These are phyloP conservation scores for Teinopalpus imperialis DNA, from an alignment of 2,888 invertebrate species.

Conservation along the genomic window DNA sequence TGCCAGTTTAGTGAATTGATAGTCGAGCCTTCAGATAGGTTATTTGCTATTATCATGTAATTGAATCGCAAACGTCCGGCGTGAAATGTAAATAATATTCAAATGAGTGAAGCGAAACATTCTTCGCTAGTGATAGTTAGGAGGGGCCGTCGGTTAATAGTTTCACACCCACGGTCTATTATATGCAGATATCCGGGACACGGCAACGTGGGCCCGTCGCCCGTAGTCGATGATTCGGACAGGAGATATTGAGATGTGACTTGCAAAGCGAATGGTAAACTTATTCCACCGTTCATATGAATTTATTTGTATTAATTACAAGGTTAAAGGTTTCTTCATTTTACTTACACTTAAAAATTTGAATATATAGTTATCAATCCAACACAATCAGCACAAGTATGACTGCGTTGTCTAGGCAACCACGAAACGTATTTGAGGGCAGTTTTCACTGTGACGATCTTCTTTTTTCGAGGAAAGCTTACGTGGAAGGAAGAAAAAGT, in stretches of 20 bases:
- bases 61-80: slow-evolving; percentile 14
- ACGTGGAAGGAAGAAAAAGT: too few species aligned
- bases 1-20: too few species aligned
- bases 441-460: too few species aligned
- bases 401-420: too few species aligned
- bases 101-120: slow-evolving; percentile 17
- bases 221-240: background rate
- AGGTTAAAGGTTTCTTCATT: too few species aligned
- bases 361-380: too few species aligned
- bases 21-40: too few species aligned
- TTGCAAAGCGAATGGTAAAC: slow-evolving; percentile 2
- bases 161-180: slow-evolving; percentile 66
- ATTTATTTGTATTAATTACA: background rate
- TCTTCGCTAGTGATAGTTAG: slow-evolving; percentile 14
- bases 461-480: too few species aligned
- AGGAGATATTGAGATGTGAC: slow-evolving; percentile 3
- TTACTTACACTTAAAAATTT: too few species aligned
- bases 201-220: slow-evolving; percentile 12
- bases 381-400: too few species aligned
- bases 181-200: slow-evolving; percentile 65
- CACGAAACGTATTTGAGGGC: too few species aligned
- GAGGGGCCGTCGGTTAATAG: slow-evolving; percentile 59
- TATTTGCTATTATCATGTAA: slow-evolving; percentile 10
- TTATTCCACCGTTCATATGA: background rate
- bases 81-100: slow-evolving; percentile 18